A percentile compares a stretch with the other conserved stretches of the same genome.
phyloP scores from a whole-genome alignment of 1,140 invertebrate species.

The Drosophila watanabei region DNA sequence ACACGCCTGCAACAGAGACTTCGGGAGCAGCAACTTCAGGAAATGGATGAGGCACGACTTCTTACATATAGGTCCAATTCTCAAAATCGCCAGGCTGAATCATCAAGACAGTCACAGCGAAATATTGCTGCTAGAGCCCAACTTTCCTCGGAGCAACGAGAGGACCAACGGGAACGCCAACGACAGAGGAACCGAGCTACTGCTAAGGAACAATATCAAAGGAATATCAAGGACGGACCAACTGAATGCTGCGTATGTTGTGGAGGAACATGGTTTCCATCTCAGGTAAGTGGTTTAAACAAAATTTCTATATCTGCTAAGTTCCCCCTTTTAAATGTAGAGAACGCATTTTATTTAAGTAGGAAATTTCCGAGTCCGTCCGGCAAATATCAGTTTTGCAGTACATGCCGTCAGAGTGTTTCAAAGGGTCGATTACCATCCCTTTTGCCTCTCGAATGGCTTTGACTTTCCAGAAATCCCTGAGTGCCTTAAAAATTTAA shows the following conservation, averaged over 20 bases:
- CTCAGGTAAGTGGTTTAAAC: not conserved
- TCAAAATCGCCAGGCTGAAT: no score
- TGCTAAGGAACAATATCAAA: no score
- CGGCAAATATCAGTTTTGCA: not conserved
- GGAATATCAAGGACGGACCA: not conserved
- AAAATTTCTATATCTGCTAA: not conserved
- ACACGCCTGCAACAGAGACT: not conserved
- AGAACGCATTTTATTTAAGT: not conserved
- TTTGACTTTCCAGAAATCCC: no score
- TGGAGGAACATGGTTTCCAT: not conserved
- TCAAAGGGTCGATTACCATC: not conserved
- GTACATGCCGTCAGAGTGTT: not conserved
- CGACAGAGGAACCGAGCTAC: no score
- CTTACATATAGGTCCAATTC: not conserved
- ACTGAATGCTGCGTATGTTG: not conserved
- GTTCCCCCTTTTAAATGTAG: not conserved
- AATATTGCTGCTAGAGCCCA: no score
- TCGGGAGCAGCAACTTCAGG: not conserved
- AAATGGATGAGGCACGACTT: not conserved
- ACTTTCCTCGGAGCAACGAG: no score
- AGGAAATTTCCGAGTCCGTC: not conserved
- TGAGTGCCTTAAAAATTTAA: no score
- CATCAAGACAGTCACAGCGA: no score
- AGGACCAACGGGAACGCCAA: no score
- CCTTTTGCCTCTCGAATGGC: not conserved